phyloP scores from a whole-genome alignment of 2,888 invertebrate species.

The Melanchra persicariae region DNA sequence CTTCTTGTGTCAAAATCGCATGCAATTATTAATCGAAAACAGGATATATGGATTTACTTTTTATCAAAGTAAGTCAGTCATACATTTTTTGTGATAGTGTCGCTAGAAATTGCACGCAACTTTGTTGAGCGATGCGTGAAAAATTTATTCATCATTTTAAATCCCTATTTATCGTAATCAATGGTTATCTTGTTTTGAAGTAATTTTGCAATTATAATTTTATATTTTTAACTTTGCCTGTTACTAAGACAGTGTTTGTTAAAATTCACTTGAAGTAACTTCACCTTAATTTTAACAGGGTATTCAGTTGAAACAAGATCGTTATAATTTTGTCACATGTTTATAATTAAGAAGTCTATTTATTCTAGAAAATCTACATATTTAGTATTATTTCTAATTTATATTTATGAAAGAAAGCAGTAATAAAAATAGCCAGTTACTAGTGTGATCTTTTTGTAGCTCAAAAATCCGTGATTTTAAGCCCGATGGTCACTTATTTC shows the following conservation, averaged over 20 bases:
- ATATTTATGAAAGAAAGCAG: constrained; percentile 41
- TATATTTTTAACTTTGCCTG: background rate
- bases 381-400: constrained; percentile 33
- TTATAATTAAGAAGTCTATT: constrained; percentile 42
- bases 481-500: background rate
- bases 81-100: background rate
- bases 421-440: constrained; percentile 45
- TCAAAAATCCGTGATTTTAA: constrained; percentile 17
- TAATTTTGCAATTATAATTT: background rate
- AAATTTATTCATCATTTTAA: background rate
- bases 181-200: background rate
- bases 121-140: background rate
- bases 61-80: constrained; percentile 12
- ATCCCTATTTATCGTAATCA: background rate
- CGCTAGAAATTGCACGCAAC: background rate
- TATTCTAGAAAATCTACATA: constrained; percentile 30
- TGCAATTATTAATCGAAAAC: background rate
- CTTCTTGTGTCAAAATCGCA: background rate
- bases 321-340: background rate
- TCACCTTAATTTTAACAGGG: constrained; percentile 30
- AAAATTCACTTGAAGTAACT: background rate
- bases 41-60: constrained; percentile 4
- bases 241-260: constrained; percentile 9
- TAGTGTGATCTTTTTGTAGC: constrained; percentile 37
- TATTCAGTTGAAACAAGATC: constrained; percentile 30